Base-by-base conservation (phyloP, 1,140 invertebrate genomes). In the Caenorhabditis inopinata region DNA sequence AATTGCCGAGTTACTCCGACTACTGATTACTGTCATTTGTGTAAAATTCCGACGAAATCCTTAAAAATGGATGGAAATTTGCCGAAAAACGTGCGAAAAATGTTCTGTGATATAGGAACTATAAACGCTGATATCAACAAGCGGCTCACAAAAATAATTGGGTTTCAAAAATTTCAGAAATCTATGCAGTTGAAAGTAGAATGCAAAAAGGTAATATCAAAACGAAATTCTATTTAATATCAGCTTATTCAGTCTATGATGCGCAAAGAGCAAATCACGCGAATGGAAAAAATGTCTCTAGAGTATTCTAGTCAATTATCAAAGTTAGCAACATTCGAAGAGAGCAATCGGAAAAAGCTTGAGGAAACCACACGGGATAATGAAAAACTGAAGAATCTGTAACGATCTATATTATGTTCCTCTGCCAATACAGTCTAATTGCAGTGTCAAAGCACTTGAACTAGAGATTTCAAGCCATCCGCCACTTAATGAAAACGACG, bases 61-160 rank as follows among this genome's bases (percentile, higher is more conserved):
- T 12, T 68, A 4, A 68, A 68, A 68, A 68, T 68, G 58, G 58
- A 68, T 21, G n/a, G 2, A 38, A 68, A 18, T n/a, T 21, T 68
- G 25, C 58, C 58, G 32, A 68, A 38, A n/a, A 68, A 68, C 38
- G 58, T 68, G 29, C n/a, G n/a, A 12, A 68, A 38, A 68, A 27
- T 68, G 11, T 68, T 68, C 58, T 11, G 23, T 2, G 58, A 68
- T 38, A 21, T 68, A 9, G 58, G 25, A 21, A 21, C 32, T 11
- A 42, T 68, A 32, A 68, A n/a, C 12, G 7, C 32, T 35, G 58
- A 68, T 21, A 68, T 68, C 23, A 16, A 68, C 32, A 68, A 21
- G 23, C 58, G 58, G 11, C n/a, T 68, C 11, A 21, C 32, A 6
- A 35, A 38, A 68, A 21, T 42, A 21, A 68, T 68, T 16, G 58